Percentiles rank a stretch among this genome's conserved stretches.
These are phyloP conservation scores for Drosophila ercepeae DNA, from an alignment of 1,140 invertebrate genomes.

Conservation along the genomic window DNA sequence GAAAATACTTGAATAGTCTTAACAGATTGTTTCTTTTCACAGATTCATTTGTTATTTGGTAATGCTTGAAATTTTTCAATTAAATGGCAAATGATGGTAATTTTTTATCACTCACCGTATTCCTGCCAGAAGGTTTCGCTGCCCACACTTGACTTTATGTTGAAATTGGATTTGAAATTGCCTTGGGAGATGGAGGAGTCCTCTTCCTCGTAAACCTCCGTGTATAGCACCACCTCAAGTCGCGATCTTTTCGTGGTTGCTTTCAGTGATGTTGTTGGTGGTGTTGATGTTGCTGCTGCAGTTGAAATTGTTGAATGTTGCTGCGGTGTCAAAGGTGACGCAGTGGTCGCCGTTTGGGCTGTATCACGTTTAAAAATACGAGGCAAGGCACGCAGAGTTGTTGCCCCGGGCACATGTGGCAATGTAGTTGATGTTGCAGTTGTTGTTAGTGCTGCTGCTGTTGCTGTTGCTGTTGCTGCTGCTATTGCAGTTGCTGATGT, in stretches of 20 bases:
- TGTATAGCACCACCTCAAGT: constrained; percentile 67
- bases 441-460: constrained; percentile 23
- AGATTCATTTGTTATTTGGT: neutral
- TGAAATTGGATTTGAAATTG: constrained; percentile 18
- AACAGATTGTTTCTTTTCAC: neutral
- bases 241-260: constrained; percentile 43
- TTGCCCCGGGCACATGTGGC: constrained; percentile 55
- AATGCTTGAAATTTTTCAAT: neutral
- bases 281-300: constrained; percentile 10
- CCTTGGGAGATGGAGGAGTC: constrained; percentile 40
- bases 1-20: too few relatives aligned
- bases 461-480: too few relatives aligned
- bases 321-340: constrained; percentile 70
- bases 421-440: constrained; percentile 48
- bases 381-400: constrained; percentile 47
- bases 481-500: constrained; percentile 27
- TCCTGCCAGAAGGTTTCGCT: constrained; percentile 70
- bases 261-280: constrained; percentile 22
- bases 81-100: neutral
- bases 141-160: constrained; percentile 14
- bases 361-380: constrained; percentile 79
- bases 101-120: constrained; percentile 73
- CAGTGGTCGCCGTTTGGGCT: constrained; percentile 60
- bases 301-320: constrained; percentile 32
- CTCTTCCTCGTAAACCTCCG: constrained; percentile 63